Percentiles rank a stretch among this genome's conserved stretches.
phyloP scores from a whole-genome alignment of 2,797 vertebrate species.

The Malurus splendens region DNA sequence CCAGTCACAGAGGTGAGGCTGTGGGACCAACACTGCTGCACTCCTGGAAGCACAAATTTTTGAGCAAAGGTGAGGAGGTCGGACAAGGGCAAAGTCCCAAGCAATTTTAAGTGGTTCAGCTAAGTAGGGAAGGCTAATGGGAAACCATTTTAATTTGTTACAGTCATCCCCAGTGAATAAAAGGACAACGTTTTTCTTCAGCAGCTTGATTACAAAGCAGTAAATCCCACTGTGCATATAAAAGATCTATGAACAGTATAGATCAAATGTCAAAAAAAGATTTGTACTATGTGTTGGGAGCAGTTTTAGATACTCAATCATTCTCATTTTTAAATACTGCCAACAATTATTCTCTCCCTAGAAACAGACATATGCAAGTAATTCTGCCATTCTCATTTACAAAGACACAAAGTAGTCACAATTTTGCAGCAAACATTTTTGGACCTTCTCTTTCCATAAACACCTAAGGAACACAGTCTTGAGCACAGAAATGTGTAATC shows the following conservation, averaged over 20 bases:
- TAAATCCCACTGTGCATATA: conserved; percentile 63
- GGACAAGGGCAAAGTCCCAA: conserved; percentile 64
- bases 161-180: conserved; percentile 57
- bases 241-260: conserved; percentile 34
- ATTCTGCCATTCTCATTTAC: background rate
- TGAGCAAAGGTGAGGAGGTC: conserved; percentile 63
- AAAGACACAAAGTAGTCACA: background rate
- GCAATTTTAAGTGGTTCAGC: conserved; percentile 65
- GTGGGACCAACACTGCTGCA: background rate
- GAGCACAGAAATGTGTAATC: background rate
- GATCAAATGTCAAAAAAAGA: conserved; percentile 44
- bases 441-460: background rate
- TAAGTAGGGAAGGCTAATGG: conserved; percentile 59
- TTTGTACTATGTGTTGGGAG: background rate
- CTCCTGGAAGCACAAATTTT: conserved; percentile 50
- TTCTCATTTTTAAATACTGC: background rate
- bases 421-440: background rate
- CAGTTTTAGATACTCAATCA: background rate
- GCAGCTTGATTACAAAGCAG: conserved; percentile 64
- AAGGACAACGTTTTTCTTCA: conserved; percentile 60
- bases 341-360: background rate
- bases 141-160: conserved; percentile 69
- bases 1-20: conserved; percentile 26
- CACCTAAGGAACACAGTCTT: background rate
- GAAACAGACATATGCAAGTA: background rate